Evolutionary conservation across 1,140 invertebrate species (phyloP).

Genomic region (Tetraneura akinire): DNA sequence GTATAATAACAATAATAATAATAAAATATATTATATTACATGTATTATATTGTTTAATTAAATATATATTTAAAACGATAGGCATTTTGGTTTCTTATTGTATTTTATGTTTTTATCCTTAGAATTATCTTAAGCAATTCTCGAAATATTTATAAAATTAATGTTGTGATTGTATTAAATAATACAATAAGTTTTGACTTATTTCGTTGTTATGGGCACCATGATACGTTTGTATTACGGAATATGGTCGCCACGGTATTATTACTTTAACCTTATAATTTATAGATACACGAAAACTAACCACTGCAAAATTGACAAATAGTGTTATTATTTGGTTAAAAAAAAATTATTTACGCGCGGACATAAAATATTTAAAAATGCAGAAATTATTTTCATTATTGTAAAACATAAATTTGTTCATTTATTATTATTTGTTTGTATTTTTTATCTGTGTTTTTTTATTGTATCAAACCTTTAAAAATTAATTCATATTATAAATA

Average conservation of each 20-base stretch:
- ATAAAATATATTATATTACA: too few relatives aligned
- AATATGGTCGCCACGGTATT: slow-evolving; percentile 36
- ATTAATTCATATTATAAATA: neutral
- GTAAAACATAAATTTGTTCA: neutral
- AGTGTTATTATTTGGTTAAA: neutral
- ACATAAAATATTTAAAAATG: neutral
- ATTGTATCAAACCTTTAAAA: neutral
- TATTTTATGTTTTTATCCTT: too few relatives aligned
- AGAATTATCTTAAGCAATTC: neutral
- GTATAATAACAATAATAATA: neutral
- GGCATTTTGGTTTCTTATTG: neutral
- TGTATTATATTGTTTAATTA: too few relatives aligned
- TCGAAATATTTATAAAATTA: neutral
- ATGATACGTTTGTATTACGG: slow-evolving; percentile 25
- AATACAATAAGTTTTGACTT: slow-evolving; percentile 25
- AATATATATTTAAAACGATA: neutral
- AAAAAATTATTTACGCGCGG: neutral
- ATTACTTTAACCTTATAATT: slow-evolving; percentile 37
- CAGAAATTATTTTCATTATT: neutral
- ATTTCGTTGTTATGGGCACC: slow-evolving; percentile 49
- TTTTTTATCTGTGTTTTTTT: neutral
- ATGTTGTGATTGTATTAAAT: slow-evolving; percentile 23
- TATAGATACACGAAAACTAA: neutral
- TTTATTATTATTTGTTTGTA: neutral
- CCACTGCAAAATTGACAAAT: neutral